Evolutionary conservation across 2,113 vertebrate genomes (phyloP), one percentile per base, ranked within the genome.

Genomic region (Tachysurus vachellii): DNA sequence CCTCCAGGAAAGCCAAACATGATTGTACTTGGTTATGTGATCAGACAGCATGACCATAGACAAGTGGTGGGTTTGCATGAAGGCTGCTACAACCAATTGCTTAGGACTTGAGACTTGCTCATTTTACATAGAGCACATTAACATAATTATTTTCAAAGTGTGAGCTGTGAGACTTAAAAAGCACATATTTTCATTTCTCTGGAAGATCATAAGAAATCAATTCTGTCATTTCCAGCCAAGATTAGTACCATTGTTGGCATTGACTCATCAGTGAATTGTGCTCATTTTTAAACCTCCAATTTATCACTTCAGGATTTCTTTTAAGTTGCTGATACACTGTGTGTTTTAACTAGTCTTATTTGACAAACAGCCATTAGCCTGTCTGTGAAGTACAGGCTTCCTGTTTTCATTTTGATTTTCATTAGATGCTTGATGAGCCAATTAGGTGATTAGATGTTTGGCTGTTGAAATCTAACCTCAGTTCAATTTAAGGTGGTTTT

Each of bases 41-140:
- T 73, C 56, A 73, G 80, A 28, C 56, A 57, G n/a, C 61, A 66
- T 56, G 47, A 31, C 70, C 62, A 8, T 70, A 82, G 54, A 84
- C 64, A 86, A 86, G 76, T 68, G 61, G 47, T 68, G 62, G 44
- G 62, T 36, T 64, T 84, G 82, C 82, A 70, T 54, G 11, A 6
- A 83, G 28, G 23, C 64, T 62, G 14, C 79, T 50, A 14, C 26
- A 77, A 28, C 16, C n/a, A 54, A 36, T 53, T 31, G 53, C 53
- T 57, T 57, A 80, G n/a, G 28, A 57, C 5, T 77, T 21, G 36
- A 21, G 70, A 71, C 28, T 17, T 23, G 70, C 23, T 76, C 5
- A 14, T 54, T 77, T 54, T 77, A 54, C 26, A 17, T 54, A 19
- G 50, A 8, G 75, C 75, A 19, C 19, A 79, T 56, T 8, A 79